Evolutionary conservation across 2,888 invertebrate species (phyloP), one percentile per base, ranked within the genome.

Genomic region (Gandaritis pyraliata): DNA sequence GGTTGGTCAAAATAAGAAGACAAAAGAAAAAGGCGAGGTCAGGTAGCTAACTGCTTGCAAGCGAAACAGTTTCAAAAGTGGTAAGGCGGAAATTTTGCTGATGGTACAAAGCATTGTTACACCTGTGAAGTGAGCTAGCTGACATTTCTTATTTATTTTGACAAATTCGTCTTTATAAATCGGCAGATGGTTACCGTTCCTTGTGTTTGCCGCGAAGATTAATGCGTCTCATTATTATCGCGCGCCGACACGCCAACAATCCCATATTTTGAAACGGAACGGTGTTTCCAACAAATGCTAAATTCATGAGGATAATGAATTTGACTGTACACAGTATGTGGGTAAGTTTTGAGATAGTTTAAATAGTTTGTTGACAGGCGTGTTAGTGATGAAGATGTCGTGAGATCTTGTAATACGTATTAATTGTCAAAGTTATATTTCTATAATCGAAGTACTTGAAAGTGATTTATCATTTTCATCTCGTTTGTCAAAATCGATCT

Each of bases 201-300:
- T 80, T 81, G 81, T 82, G 80, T 85, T 83, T 85, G 82, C 77
- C 76, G 77, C 74, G 76, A 76, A 83, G 85, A 87, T 86, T 83
- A 85, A 85, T 86, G 83, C 78, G 80, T 76, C 66, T 74, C 76
- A 65, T 58, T 64, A 64, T 54, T 45, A 60, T 45, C 49, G 45
- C 54, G 38, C 56, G 70, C 68, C 69, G 66, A 74, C 63, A 63
- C 54, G 55, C 59, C 63, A 59, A 59, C 55, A 55, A 72, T 69
- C 55, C 56, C 59, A 59, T 64, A 59, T 59, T 64, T 61, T 43
- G 50, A 56, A 55, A 65, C 58, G 62, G 46, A 61, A 55, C 51
- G 50, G 23, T 61, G 50, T 61, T 61, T 48, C 59, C 39, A 38
- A 58, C 54, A 47, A 47, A 58, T 55, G 58, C 54, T 53, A 55